Percentiles rank a stretch among this genome's conserved stretches.
Evolutionary conservation across 2,888 invertebrate species (phyloP).

Genomic region (Oligia fasciuncula): DNA sequence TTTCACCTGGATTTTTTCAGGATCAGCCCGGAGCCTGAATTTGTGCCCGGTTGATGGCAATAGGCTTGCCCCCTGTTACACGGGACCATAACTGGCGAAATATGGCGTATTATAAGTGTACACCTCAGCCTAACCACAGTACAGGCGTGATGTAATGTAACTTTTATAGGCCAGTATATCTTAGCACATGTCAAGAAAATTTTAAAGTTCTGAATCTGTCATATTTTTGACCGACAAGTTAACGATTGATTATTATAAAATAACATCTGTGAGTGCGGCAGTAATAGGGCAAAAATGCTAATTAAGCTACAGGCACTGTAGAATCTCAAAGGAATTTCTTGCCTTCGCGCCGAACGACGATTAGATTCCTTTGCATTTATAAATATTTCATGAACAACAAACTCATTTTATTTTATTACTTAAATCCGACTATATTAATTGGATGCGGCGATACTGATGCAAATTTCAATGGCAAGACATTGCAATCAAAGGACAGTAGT

Average conservation of each 20-base stretch:
- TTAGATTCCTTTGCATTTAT: constrained; percentile 27
- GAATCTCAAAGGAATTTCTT: background rate
- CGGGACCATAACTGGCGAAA: background rate
- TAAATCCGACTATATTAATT: constrained; percentile 31
- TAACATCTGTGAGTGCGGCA: too few relatives aligned
- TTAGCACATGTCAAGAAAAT: background rate
- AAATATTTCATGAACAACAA: constrained; percentile 41
- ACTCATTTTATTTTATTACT: constrained; percentile 45
- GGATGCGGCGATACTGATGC: constrained; percentile 28
- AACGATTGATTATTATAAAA: background rate
- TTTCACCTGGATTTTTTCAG: background rate
- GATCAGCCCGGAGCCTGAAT: background rate
- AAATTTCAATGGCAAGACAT: constrained; percentile 23
- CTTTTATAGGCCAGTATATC: background rate
- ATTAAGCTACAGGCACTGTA: background rate
- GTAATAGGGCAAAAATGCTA: constrained; percentile 13
- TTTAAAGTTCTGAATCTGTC: background rate
- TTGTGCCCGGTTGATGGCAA: background rate
- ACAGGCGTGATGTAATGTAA: background rate
- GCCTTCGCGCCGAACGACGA: background rate
- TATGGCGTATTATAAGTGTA: background rate
- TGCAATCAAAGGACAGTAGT: constrained; percentile 21
- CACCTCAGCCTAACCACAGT: background rate
- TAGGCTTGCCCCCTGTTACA: background rate
- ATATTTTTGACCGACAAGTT: background rate